Base-by-base conservation (phyloP, 2,888 invertebrate species). In the Dioctria linearis region DNA sequence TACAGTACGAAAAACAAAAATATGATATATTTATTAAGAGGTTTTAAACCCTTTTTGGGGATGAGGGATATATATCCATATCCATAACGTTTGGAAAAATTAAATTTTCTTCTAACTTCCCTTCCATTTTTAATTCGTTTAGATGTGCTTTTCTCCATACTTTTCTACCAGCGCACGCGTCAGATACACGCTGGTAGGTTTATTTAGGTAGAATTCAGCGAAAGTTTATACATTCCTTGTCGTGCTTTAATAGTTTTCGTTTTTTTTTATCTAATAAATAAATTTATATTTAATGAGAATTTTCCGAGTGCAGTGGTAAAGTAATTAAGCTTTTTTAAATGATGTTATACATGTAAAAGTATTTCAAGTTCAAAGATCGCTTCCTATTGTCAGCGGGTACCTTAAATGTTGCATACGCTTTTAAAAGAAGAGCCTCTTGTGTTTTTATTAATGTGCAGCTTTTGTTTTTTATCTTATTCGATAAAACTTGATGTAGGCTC, bases 321-420 rank as follows among this genome's bases (percentile, higher is more conserved):
- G 46, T 46, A 57, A 39, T 25, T 13, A 61, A 8, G n/a, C 54
- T 73, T 40, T 54, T 42, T 73, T 59, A 59, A 57, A 25, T 25
- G 25, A 25, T 25, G 25, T 2, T 25, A 25, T 25, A 25, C 25
- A 13, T 73, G 59, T n/a, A 73, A 59, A 57, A 73, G 73, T 59
- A 57, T 69, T 69, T 69, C 25, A 73, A 59, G 73, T 73, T 57
- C 73, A 54, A 73, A 73, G 43, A 73, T 8, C 42, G 57, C 73
- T 57, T 42, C 57, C 57, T 73, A 57, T 59, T 57, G 73, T 59
- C 57, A 40, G 59, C 13, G 42, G 11, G 73, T 73, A 42, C 54
- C 57, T 73, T 73, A 40, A 40, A 40, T 73, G n/a, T 49, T 73
- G 5, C 73, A 49, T 40, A n/a, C 57, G 73, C 57, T 73, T 61